A percentile compares a stretch with the other conserved stretches of the same genome.
These are phyloP conservation scores for Channallabes apus DNA, from an alignment of 2,797 vertebrate species.

Conservation along the genomic window DNA sequence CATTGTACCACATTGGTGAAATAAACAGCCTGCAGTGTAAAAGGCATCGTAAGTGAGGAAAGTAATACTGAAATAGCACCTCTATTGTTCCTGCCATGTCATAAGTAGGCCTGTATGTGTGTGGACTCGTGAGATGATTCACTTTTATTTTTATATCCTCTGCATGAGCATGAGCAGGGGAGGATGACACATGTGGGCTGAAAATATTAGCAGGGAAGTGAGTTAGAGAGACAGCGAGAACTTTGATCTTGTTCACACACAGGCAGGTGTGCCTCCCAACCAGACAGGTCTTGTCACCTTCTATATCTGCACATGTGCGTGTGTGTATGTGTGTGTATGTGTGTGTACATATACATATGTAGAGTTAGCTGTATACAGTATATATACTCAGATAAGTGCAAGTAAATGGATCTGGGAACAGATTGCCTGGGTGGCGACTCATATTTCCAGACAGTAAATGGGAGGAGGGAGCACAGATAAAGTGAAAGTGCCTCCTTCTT, in stretches of 20 bases:
- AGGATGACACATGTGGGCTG: slow-evolving; percentile 49
- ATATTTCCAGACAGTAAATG: slow-evolving; percentile 40
- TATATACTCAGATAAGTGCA: no score
- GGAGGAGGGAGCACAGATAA: slow-evolving; percentile 20
- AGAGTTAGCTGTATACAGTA: no score
- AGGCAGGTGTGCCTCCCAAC: slow-evolving; percentile 56
- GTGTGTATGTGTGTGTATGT: no score
- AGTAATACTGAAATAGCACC: slow-evolving; percentile 30
- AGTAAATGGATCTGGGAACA: no score
- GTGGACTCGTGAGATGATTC: slow-evolving; percentile 43
- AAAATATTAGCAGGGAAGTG: slow-evolving; percentile 45
- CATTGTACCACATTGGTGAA: slow-evolving; percentile 1
- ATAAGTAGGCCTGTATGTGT: slow-evolving; percentile 34
- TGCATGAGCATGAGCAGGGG: slow-evolving; percentile 31
- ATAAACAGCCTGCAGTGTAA: slow-evolving; percentile 10
- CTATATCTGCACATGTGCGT: slow-evolving; percentile 42
- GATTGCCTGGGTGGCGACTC: slow-evolving; percentile 17
- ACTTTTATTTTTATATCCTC: slow-evolving; percentile 48
- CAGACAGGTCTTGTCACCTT: slow-evolving; percentile 56
- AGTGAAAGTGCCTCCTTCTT: slow-evolving; percentile 17
- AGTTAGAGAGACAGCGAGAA: slow-evolving; percentile 38
- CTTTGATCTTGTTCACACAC: slow-evolving; percentile 57
- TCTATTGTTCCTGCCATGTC: slow-evolving; percentile 31
- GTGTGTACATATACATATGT: no score
- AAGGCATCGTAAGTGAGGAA: neutral